Evolutionary conservation across 2,888 invertebrate genomes (phyloP).

Genomic region (Oligia strigilis): DNA sequence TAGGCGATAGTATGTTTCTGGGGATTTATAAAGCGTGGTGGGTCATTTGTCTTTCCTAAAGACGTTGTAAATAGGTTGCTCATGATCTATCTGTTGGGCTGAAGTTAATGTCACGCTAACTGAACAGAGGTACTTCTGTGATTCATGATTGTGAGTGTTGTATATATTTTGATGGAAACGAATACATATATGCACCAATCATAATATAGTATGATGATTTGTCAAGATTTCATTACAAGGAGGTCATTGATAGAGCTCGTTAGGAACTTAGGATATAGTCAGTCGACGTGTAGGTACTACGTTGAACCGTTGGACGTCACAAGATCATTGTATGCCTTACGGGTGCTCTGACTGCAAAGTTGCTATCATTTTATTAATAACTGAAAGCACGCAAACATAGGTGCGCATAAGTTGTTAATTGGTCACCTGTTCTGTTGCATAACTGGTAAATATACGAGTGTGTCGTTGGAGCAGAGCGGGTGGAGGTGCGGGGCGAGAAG

Average conservation of each 20-base stretch:
- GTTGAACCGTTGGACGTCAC: not conserved
- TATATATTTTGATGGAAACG: not conserved
- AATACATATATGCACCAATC: not conserved
- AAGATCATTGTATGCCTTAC: slow-evolving; percentile 3
- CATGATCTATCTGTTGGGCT: not conserved
- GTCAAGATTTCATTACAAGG: not conserved
- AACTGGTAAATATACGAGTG: slow-evolving; percentile 45
- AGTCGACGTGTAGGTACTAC: not conserved
- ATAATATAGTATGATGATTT: slow-evolving; percentile 1
- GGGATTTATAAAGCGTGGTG: not conserved
- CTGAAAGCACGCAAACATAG: slow-evolving; percentile 30
- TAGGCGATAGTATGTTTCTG: not conserved
- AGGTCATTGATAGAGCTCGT: slow-evolving; percentile 21
- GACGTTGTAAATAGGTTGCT: slow-evolving; percentile 13
- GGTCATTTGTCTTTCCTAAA: not conserved
- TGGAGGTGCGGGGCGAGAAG: slow-evolving; percentile 15
- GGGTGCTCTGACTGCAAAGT: not conserved
- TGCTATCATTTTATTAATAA: slow-evolving; percentile 32
- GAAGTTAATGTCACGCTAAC: not conserved
- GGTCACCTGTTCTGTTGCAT: slow-evolving; percentile 60
- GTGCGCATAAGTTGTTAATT: slow-evolving; percentile 31
- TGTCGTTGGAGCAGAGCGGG: slow-evolving; percentile 12
- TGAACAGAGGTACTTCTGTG: not conserved
- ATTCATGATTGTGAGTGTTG: not conserved
- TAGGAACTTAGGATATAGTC: not conserved